Evolutionary conservation across 2,797 vertebrate genomes (phyloP).

Genomic region (Amphiprion clarkii): DNA sequence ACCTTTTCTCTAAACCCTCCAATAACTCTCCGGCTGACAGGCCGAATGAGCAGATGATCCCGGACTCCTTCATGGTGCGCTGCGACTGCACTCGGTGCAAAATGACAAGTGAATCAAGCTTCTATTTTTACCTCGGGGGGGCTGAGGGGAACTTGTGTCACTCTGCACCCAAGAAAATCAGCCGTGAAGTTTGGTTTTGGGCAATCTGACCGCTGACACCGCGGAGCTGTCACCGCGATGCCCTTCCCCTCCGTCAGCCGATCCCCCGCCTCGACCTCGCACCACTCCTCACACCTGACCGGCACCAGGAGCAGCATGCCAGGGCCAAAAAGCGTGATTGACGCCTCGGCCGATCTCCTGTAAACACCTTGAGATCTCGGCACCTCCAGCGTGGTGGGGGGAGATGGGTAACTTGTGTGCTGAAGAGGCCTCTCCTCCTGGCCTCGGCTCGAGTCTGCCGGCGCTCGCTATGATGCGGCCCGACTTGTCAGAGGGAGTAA

Average conservation of each 20-base stretch:
- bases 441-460: slow-evolving; percentile 69
- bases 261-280: slow-evolving; percentile 48
- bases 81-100: slow-evolving; percentile 68
- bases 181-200: slow-evolving; percentile 82
- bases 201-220: slow-evolving; percentile 85
- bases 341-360: slow-evolving; percentile 76
- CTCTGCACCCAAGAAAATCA: slow-evolving; percentile 73
- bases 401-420: slow-evolving; percentile 77
- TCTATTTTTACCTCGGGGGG: slow-evolving; percentile 66
- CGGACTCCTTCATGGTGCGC: slow-evolving; percentile 69
- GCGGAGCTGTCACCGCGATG: slow-evolving; percentile 82
- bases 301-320: slow-evolving; percentile 62
- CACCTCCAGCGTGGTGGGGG: slow-evolving; percentile 69
- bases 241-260: slow-evolving; percentile 74
- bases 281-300: slow-evolving; percentile 81
- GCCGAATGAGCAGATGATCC: slow-evolving; percentile 62
- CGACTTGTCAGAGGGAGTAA: slow-evolving; percentile 83
- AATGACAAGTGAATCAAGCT: slow-evolving; percentile 76
- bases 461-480: slow-evolving; percentile 68
- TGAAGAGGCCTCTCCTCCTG: slow-evolving; percentile 71
- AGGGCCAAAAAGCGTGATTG: slow-evolving; percentile 73
- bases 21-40: slow-evolving; percentile 73
- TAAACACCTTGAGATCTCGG: slow-evolving; percentile 84
- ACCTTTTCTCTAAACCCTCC: slow-evolving; percentile 74
- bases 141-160: slow-evolving; percentile 66